Conservation (phyloP, 2,113 vertebrate genomes). For the Bambusicola thoracicus region DNA sequence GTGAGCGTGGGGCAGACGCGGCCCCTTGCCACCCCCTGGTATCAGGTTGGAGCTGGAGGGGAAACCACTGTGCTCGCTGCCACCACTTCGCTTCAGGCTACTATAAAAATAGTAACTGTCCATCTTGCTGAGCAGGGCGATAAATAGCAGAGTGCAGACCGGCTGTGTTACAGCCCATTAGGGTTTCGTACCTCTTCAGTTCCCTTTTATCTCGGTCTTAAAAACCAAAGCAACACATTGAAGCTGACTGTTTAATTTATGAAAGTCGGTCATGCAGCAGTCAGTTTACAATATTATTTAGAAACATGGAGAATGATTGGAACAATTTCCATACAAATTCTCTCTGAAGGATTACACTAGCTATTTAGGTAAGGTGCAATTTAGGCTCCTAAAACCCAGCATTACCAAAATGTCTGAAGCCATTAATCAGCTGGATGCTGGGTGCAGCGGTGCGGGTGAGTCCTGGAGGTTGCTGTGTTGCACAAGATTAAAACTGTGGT, state of each 20-base stretch:
- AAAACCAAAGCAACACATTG: not conserved
- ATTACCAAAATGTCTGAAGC: not conserved
- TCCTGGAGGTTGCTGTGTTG: not conserved
- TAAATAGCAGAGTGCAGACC: not conserved
- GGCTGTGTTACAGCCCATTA: not conserved
- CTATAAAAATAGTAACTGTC: not conserved
- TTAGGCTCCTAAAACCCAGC: not conserved
- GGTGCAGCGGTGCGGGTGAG: accelerated
- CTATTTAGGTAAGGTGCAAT: not conserved
- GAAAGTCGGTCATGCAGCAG: not conserved
- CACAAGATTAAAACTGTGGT: not conserved
- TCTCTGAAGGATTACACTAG: not conserved
- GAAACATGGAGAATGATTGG: not conserved
- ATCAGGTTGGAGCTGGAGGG: not conserved
- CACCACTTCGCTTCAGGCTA: not conserved
- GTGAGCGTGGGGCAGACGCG: not conserved
- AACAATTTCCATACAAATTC: not conserved
- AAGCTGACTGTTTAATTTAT: slow-evolving; percentile 6
- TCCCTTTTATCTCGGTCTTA: slow-evolving; percentile 19
- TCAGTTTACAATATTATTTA: not conserved
- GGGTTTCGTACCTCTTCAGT: not conserved
- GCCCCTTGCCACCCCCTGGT: not conserved
- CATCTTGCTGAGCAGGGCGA: not conserved
- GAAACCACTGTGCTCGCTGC: not conserved
- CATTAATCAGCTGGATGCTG: not conserved